Evolutionary conservation across 2,797 vertebrate species (phyloP), one percentile per base, ranked within the genome.

Genomic region (Iguana delicatissima): DNA sequence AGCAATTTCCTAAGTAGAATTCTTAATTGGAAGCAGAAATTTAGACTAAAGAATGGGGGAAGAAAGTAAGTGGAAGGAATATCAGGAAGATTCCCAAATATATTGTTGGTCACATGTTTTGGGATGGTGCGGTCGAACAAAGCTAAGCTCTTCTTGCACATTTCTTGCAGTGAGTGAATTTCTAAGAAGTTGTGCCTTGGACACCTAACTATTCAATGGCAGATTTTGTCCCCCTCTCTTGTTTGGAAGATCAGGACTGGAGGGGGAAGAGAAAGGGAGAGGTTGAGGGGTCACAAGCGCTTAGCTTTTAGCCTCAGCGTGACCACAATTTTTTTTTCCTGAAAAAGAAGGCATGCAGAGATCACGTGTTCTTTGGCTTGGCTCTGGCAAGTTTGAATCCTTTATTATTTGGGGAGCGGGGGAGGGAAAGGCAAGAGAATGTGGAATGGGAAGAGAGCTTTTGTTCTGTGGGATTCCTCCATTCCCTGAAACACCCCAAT

Each of bases 231-330:
- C 14, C 16, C 35, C 6, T 0, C 74, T 94, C 93, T 93, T 90
- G 94, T 92, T 79, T 94, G 93, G 93, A 62, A 94, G 95, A 42
- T 20, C 14, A 35, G n/a, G 72, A 16, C 13, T 74, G 73, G 76
- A 38, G 42, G 38, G 46, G 32, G 42, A 18, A 24, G 72, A 38
- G 73, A 74, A 38, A 8, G 14, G 93, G 2, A 88, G 91, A 92
- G 96, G 98, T 98, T 98, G 96, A 97, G 89, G 98, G 98, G 98
- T 98, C 98, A 98, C 96, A 95, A 97, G 97, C 97, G 97, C 97
- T 97, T 97, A 97, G 96, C 96, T 97, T 97, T 97, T 97, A 96
- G 96, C 96, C 96, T 96, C 96, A 97, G 96, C 95, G 95, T 97
- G 97, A 97, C 97, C 98, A 96, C 94, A 95, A 94, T 76, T 76